Percentiles rank a stretch among this genome's conserved stretches.
phyloP scores from a whole-genome alignment of 2,797 vertebrate species.

The Cheirogaleus major region DNA sequence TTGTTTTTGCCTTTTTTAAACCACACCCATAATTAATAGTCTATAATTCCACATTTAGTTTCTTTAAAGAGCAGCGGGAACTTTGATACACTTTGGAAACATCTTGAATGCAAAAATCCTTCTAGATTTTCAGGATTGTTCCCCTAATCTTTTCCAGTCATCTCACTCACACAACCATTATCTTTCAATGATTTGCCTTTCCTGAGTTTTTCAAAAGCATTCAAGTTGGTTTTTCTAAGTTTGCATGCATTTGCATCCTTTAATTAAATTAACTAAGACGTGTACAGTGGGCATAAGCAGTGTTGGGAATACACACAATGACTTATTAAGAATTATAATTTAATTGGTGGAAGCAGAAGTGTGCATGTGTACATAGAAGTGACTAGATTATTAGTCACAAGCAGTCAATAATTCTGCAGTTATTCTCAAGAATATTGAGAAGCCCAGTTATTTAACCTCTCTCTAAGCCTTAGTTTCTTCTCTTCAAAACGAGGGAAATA shows the following conservation, averaged over 20 bases:
- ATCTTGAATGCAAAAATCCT: neutral
- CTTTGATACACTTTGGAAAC: neutral
- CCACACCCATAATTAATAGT: neutral
- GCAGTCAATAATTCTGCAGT: neutral
- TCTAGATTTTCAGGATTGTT: slow-evolving; percentile 39
- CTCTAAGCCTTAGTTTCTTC: neutral
- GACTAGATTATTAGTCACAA: neutral
- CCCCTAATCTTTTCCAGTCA: neutral
- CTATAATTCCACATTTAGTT: neutral
- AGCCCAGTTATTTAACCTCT: neutral
- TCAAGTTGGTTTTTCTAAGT: neutral
- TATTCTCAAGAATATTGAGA: neutral
- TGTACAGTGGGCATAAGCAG: neutral
- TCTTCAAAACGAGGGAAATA: neutral
- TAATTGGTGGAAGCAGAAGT: neutral
- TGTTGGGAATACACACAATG: slow-evolving; percentile 35
- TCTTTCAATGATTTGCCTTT: neutral
- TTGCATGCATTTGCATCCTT: neutral
- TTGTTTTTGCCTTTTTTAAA: slow-evolving; percentile 25
- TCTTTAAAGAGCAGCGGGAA: neutral
- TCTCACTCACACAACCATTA: neutral
- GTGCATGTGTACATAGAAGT: neutral
- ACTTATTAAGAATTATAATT: neutral
- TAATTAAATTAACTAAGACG: slow-evolving; percentile 19
- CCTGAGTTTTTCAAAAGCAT: neutral